These are phyloP conservation scores for Pasiphila rectangulata DNA, from an alignment of 2,888 invertebrate genomes.

Conservation along the genomic window DNA sequence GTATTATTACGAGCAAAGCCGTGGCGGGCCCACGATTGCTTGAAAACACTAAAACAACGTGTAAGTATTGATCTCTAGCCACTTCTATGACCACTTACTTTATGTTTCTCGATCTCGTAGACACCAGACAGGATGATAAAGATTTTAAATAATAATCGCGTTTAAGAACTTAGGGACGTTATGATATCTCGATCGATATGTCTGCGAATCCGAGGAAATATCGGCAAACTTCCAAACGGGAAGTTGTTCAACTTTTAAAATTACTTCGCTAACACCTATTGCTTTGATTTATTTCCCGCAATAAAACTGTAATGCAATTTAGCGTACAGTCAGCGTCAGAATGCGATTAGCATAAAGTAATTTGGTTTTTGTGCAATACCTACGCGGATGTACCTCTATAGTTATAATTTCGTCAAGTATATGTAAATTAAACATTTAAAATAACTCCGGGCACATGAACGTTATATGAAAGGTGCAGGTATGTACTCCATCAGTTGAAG, in stretches of 20 bases:
- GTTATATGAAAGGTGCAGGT: too few relatives aligned
- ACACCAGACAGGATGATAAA: not conserved
- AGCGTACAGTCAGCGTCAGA: conserved; percentile 23
- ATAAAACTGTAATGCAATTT: conserved; percentile 48
- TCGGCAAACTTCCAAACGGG: conserved; percentile 53
- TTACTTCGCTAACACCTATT: conserved; percentile 55
- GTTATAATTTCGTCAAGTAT: too few relatives aligned
- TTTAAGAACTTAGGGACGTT: conserved; percentile 6
- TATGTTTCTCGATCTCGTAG: not conserved
- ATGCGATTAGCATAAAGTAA: not conserved
- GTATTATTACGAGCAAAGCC: too few relatives aligned
- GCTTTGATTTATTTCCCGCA: conserved; percentile 53
- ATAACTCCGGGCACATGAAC: too few relatives aligned
- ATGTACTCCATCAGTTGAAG: too few relatives aligned
- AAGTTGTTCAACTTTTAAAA: conserved; percentile 58
- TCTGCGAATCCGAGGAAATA: conserved; percentile 45
- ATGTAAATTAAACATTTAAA: too few relatives aligned
- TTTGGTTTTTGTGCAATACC: not conserved
- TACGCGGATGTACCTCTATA: too few relatives aligned
- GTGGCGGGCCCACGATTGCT: not conserved
- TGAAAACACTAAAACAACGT: not conserved
- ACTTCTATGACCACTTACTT: too few relatives aligned
- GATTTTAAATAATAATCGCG: conserved; percentile 5
- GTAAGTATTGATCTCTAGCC: too few relatives aligned
- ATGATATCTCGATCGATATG: conserved; percentile 24